Evolutionary conservation across 2,888 invertebrate species (phyloP).

Genomic region (Malthinus flaveolus): DNA sequence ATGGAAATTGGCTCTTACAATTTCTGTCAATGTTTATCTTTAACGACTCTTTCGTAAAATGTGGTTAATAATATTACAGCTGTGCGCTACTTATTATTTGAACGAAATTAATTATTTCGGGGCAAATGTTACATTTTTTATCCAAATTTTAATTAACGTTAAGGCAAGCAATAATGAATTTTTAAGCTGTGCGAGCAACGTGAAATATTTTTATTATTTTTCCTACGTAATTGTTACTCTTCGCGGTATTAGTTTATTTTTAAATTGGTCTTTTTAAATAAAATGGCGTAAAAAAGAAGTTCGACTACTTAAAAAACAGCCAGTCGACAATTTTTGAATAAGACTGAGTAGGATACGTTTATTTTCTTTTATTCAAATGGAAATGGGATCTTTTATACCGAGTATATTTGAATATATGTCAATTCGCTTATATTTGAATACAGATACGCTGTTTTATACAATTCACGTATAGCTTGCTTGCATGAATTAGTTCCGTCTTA

Average conservation of each 20-base stretch:
- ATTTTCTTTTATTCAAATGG: constrained; percentile 35
- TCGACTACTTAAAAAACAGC: constrained; percentile 26
- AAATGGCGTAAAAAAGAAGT: constrained; percentile 21
- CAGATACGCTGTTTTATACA: constrained; percentile 30
- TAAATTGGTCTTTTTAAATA: constrained; percentile 8
- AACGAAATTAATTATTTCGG: constrained; percentile 10
- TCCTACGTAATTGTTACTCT: no score
- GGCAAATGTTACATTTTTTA: constrained; percentile 16
- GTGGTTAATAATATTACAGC: constrained; percentile 14
- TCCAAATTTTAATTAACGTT: constrained; percentile 19
- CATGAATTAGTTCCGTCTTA: constrained; percentile 30
- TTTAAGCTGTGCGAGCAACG: constrained; percentile 6
- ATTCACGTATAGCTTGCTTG: constrained; percentile 26
- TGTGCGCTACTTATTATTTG: constrained; percentile 10
- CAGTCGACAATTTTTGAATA: constrained; percentile 32
- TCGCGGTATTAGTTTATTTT: not conserved
- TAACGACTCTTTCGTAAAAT: constrained; percentile 7
- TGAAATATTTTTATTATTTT: no score
- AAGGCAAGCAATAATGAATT: constrained; percentile 14
- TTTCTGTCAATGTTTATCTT: constrained; percentile 15
- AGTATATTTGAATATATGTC: constrained; percentile 37
- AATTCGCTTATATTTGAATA: constrained; percentile 32
- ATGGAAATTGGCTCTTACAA: constrained; percentile 15
- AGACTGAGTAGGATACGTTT: constrained; percentile 36
- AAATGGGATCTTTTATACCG: constrained; percentile 34